Percentiles rank a stretch among this genome's conserved stretches.
phyloP scores from a whole-genome alignment of 2,888 invertebrate species.

The Mayetiola destructor region DNA sequence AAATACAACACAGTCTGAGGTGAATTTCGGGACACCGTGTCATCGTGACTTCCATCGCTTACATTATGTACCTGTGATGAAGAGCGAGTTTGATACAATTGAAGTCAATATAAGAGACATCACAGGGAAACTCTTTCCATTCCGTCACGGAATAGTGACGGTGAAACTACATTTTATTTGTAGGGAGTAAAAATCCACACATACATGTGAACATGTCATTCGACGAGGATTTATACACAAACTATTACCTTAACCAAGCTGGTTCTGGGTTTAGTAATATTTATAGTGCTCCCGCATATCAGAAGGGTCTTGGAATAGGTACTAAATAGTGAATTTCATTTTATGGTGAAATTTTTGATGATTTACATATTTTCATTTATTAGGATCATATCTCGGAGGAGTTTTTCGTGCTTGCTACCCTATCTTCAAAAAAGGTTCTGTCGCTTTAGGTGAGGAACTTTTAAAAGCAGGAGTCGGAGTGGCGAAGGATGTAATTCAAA shows the following conservation, averaged over 20 bases:
- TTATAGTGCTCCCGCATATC: not conserved
- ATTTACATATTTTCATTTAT: not conserved
- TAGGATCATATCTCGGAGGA: not conserved
- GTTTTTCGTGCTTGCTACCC: not conserved
- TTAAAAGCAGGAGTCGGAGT: not conserved
- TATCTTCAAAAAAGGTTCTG: not conserved
- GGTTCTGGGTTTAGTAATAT: constrained; percentile 2
- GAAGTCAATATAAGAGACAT: not conserved
- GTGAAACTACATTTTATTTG: not conserved
- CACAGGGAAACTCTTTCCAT: not conserved
- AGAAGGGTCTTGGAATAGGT: constrained; percentile 3
- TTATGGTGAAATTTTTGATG: no score
- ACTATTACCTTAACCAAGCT: constrained; percentile 1
- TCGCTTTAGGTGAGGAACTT: not conserved
- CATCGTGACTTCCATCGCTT: not conserved
- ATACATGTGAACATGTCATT: not conserved
- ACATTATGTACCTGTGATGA: not conserved
- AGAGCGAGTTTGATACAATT: not conserved
- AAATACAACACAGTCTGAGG: not conserved
- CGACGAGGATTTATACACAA: not conserved
- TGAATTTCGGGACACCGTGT: not conserved
- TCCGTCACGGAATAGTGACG: not conserved
- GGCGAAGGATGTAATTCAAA: not conserved
- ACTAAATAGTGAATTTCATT: not conserved
- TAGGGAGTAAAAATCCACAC: not conserved